These are phyloP conservation scores for Ormia ochracea DNA, from an alignment of 2,888 invertebrate species.

Conservation along the genomic window DNA sequence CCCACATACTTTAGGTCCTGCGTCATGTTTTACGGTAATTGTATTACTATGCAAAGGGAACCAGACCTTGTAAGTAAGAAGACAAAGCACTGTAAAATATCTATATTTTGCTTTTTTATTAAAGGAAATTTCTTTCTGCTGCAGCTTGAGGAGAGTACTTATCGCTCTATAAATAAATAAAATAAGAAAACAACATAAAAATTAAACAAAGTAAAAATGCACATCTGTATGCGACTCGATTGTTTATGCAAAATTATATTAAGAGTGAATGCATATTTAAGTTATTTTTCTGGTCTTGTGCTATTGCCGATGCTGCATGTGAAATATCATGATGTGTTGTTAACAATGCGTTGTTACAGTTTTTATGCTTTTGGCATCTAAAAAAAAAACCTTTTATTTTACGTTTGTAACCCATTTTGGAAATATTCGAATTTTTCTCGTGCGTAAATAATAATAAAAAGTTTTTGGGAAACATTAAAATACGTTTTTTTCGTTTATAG, in stretches of 20 bases:
- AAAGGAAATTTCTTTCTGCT: background rate
- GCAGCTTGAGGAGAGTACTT: background rate
- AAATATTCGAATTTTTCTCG: constrained; percentile 21
- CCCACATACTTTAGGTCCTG: too few species aligned
- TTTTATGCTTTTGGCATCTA: constrained; percentile 36
- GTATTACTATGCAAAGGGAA: too few species aligned
- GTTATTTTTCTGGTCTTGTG: background rate
- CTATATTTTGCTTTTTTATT: too few species aligned
- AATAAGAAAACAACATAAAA: background rate
- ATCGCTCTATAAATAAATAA: constrained; percentile 26
- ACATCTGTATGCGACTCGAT: constrained; percentile 24
- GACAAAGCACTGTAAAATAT: too few species aligned
- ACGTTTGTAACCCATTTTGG: constrained; percentile 38
- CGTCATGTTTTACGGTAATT: too few species aligned
- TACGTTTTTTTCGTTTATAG: background rate
- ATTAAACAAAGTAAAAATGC: background rate
- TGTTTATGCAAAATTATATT: constrained; percentile 5
- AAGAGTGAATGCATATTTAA: constrained; percentile 10
- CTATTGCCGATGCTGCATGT: background rate
- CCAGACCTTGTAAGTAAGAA: too few species aligned
- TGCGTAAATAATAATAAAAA: constrained; percentile 31
- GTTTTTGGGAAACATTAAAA: constrained; percentile 28
- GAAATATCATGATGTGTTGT: too few species aligned
- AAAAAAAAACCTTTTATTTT: constrained; percentile 53
- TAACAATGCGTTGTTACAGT: too few species aligned